phyloP scores from a whole-genome alignment of 2,888 invertebrate species.

The Linnaemya vulpina region DNA sequence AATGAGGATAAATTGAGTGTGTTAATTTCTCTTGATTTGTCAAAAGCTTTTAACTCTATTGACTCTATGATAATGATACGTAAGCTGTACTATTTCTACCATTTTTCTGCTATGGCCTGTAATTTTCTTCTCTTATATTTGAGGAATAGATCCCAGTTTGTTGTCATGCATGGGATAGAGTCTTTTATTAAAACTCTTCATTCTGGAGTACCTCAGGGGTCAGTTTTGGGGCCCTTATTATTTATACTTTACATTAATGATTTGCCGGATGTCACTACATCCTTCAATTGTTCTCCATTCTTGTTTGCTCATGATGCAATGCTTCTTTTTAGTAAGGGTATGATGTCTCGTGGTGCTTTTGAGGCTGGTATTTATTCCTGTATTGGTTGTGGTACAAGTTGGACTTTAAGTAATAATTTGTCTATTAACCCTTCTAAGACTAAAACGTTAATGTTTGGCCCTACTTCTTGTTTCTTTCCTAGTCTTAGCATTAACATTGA shows the following conservation, averaged over 20 bases:
- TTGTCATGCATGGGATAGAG: background rate
- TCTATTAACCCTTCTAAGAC: no score
- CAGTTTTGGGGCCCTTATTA: background rate
- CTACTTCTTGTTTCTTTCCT: no score
- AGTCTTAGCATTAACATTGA: no score
- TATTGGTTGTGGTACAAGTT: no score
- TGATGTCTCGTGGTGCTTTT: no score
- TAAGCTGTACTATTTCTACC: background rate
- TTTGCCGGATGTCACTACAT: background rate
- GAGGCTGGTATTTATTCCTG: no score
- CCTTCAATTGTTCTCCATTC: no score
- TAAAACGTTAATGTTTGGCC: no score
- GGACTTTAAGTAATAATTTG: no score
- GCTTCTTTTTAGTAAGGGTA: no score
- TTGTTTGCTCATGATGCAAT: no score
- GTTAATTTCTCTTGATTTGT: constrained; percentile 22
- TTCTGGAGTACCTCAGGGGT: background rate
- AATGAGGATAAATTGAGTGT: background rate
- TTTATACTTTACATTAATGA: background rate
- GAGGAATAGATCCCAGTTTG: background rate
- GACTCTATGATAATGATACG: background rate
- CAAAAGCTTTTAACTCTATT: constrained; percentile 32
- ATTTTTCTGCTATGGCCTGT: background rate
- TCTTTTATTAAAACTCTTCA: no score
- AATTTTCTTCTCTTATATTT: background rate